Evolutionary conservation across 2,888 invertebrate species (phyloP).

Genomic region (Cerastoderma edule): DNA sequence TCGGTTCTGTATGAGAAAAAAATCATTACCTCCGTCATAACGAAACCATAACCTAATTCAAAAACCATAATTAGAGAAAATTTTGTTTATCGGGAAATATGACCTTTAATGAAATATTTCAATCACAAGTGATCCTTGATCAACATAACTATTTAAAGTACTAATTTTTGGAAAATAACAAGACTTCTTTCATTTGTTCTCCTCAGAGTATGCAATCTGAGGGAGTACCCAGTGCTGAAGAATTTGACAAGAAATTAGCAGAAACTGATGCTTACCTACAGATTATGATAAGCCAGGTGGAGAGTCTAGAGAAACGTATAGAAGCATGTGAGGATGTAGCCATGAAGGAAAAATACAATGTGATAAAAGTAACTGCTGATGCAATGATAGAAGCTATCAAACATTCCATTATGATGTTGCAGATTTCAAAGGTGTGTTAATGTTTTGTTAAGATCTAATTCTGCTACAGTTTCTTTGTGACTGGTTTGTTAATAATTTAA

Average conservation of each 20-base stretch:
- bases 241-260: constrained; percentile 94
- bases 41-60: too few relatives aligned
- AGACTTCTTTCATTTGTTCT: too few relatives aligned
- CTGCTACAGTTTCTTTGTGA: neutral
- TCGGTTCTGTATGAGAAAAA: too few relatives aligned
- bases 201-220: constrained; percentile 86
- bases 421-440: constrained; percentile 95
- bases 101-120: too few relatives aligned
- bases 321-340: constrained; percentile 78
- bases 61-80: too few relatives aligned
- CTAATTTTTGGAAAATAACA: too few relatives aligned
- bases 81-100: too few relatives aligned
- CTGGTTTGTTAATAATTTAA: too few relatives aligned
- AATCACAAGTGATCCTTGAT: too few relatives aligned
- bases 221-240: constrained; percentile 85
- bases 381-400: constrained; percentile 98
- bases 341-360: constrained; percentile 77
- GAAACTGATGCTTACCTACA: constrained; percentile 98
- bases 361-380: constrained; percentile 81
- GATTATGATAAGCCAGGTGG: constrained; percentile 95
- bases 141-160: too few relatives aligned
- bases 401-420: constrained; percentile 98
- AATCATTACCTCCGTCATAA: too few relatives aligned
- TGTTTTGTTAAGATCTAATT: neutral
- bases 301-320: constrained; percentile 79